These are phyloP conservation scores for Peromyscus maniculatus DNA, from an alignment of 2,113 vertebrate genomes.

Conservation along the genomic window DNA sequence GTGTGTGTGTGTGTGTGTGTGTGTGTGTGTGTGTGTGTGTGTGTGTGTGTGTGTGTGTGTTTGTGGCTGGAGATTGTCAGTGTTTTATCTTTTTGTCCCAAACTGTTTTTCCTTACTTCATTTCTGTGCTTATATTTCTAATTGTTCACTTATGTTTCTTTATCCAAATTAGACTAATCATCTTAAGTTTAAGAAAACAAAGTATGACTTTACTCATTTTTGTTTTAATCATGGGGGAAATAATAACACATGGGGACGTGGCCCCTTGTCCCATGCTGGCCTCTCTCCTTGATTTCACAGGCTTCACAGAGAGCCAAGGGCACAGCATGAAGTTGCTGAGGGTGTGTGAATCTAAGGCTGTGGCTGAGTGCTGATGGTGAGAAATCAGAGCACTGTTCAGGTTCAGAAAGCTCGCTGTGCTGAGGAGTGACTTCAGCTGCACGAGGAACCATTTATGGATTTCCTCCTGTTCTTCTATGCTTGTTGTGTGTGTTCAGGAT, in stretches of 20 bases:
- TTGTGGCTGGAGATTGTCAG: not conserved
- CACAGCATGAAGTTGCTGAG: not conserved
- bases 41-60: not conserved
- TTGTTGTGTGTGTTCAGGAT: not conserved
- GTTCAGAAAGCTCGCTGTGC: not conserved
- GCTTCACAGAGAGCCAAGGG: not conserved
- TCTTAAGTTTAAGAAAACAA: slow-evolving; percentile 9
- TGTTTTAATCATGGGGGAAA: not conserved
- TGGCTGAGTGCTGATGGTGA: too few relatives aligned
- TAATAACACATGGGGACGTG: not conserved
- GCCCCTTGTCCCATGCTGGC: not conserved
- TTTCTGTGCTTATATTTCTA: not conserved
- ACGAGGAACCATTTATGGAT: not conserved
- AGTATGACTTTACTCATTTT: not conserved
- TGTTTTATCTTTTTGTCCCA: not conserved
- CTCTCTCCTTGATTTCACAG: not conserved
- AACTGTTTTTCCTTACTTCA: not conserved
- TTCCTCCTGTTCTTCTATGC: not conserved
- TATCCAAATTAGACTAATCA: not conserved
- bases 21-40: not conserved
- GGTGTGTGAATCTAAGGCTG: not conserved
- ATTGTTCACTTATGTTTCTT: not conserved
- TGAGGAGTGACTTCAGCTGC: not conserved
- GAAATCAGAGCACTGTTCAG: not conserved
- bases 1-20: not conserved